These are phyloP conservation scores for Spodoptera frugiperda DNA, from an alignment of 1,140 invertebrate species.

Conservation along the genomic window DNA sequence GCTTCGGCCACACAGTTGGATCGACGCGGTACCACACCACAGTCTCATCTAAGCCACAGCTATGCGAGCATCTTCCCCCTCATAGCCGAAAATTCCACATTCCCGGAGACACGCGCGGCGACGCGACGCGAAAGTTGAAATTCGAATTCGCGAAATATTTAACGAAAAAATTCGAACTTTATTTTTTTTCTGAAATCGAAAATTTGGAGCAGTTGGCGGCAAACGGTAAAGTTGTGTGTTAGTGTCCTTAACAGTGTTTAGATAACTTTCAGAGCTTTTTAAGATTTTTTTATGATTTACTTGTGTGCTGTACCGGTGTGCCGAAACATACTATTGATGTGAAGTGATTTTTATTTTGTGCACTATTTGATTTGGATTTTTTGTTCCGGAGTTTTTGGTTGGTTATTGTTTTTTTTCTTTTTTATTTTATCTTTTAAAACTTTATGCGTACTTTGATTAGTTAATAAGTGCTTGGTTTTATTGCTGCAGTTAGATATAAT, in stretches of 20 bases:
- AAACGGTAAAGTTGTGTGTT: constrained; percentile 84
- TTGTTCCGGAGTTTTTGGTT: constrained; percentile 81
- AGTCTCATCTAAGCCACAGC: constrained; percentile 85
- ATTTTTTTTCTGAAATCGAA: constrained; percentile 61
- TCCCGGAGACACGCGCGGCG: constrained; percentile 67
- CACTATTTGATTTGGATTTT: constrained; percentile 80
- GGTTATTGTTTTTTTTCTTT: constrained; percentile 68
- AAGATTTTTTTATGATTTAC: constrained; percentile 69
- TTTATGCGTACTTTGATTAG: constrained; percentile 29
- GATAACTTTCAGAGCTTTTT: constrained; percentile 72
- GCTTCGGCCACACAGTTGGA: constrained; percentile 75
- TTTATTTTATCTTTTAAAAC: constrained; percentile 53
- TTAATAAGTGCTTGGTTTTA: constrained; percentile 27
- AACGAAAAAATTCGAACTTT: constrained; percentile 52
- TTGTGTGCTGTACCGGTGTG: constrained; percentile 74
- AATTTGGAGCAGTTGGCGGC: constrained; percentile 75
- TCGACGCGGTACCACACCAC: constrained; percentile 77
- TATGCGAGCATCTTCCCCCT: constrained; percentile 84
- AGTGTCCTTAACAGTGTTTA: constrained; percentile 79
- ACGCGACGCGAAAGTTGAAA: constrained; percentile 74
- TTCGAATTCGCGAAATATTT: constrained; percentile 65
- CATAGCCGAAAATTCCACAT: constrained; percentile 82
- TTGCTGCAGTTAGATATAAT: not conserved
- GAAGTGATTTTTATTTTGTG: constrained; percentile 83
- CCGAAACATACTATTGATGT: constrained; percentile 76